Evolutionary conservation across 2,113 vertebrate genomes (phyloP).

Genomic region (Prunella fulvescens): DNA sequence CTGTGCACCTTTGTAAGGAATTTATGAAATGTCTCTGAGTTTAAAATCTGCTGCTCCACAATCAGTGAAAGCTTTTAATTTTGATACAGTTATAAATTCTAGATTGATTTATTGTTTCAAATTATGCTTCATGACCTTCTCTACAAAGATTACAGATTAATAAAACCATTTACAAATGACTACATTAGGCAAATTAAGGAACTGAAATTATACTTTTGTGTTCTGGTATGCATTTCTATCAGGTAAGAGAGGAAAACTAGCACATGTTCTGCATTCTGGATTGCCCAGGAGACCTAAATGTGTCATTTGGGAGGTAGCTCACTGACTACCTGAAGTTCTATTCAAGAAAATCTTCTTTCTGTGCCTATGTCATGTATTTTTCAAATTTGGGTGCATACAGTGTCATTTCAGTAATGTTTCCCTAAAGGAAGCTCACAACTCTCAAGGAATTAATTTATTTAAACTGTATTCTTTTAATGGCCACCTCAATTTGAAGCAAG

Average conservation of each 20-base stretch:
- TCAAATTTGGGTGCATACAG: neutral
- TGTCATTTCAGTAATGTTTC: neutral
- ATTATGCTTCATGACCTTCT: neutral
- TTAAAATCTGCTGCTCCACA: neutral
- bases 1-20: neutral
- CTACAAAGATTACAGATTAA: neutral
- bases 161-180: neutral
- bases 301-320: neutral
- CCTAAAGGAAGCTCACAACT: neutral
- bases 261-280: neutral
- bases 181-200: neutral
- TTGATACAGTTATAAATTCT: neutral
- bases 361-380: neutral
- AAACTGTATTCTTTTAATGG: neutral
- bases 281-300: neutral
- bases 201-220: neutral
- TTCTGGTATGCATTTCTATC: neutral
- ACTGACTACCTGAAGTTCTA: neutral
- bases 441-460: neutral
- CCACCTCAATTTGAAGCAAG: neutral
- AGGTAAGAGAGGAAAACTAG: neutral
- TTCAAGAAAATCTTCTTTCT: neutral
- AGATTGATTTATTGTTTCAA: neutral
- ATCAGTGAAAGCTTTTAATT: neutral
- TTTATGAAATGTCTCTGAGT: neutral